phyloP scores from a whole-genome alignment of 2,888 invertebrate species.

The Galerucella pusilla region DNA sequence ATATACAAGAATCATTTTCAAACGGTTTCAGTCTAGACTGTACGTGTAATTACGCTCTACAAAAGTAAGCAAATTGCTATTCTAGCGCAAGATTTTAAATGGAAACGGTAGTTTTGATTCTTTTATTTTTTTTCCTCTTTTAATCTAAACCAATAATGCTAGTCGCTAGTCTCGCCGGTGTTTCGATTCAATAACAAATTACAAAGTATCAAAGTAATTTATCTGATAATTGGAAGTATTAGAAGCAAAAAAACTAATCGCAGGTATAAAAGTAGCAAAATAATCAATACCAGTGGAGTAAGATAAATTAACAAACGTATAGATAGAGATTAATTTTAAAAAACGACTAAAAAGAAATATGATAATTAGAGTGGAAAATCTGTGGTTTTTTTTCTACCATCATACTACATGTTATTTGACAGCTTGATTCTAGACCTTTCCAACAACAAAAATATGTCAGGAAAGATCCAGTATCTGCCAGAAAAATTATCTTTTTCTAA shows the following conservation, averaged over 20 bases:
- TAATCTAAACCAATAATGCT: not conserved
- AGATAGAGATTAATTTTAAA: too few species aligned
- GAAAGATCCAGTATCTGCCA: too few species aligned
- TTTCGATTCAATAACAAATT: conserved; percentile 3
- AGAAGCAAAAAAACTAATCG: not conserved
- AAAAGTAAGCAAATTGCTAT: conserved; percentile 3
- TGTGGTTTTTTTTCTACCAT: too few species aligned
- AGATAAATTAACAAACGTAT: not conserved
- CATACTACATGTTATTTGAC: too few species aligned
- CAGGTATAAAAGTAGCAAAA: not conserved
- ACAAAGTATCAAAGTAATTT: not conserved
- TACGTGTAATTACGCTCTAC: not conserved
- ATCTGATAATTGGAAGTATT: conserved; percentile 12
- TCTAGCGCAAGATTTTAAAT: not conserved
- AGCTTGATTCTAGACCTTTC: too few species aligned
- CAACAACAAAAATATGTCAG: too few species aligned
- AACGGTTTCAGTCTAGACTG: conserved; percentile 1
- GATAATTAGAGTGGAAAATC: too few species aligned
- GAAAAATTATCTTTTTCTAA: too few species aligned
- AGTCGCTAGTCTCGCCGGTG: not conserved
- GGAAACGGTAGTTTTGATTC: conserved; percentile 3
- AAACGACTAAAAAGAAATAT: too few species aligned
- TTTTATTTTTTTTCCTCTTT: not conserved
- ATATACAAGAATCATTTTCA: not conserved
- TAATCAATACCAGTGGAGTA: not conserved